phyloP scores from a whole-genome alignment of 2,113 vertebrate species.

The Penelope pileata region DNA sequence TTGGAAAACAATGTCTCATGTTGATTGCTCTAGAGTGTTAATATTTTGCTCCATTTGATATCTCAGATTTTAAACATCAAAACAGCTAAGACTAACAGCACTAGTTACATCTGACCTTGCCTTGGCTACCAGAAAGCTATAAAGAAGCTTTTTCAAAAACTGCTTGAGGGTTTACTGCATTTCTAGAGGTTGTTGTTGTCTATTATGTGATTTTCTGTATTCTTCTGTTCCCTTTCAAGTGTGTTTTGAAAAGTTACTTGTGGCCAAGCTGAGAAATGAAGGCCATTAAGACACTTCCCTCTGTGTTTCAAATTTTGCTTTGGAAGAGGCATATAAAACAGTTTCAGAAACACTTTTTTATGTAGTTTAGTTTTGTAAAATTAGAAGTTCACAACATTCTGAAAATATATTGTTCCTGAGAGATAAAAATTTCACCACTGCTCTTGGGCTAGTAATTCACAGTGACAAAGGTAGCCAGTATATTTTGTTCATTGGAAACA shows the following conservation, averaged over 20 bases:
- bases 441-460: constrained; percentile 55
- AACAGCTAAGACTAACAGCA: not conserved
- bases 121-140: not conserved
- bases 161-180: not conserved
- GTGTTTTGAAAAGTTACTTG: constrained; percentile 44
- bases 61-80: not conserved
- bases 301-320: constrained; percentile 36
- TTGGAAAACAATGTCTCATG: not conserved
- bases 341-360: constrained; percentile 43
- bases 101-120: not conserved
- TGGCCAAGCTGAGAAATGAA: constrained; percentile 26
- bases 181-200: not conserved
- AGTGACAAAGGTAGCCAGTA: constrained; percentile 55
- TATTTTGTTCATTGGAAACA: constrained; percentile 55
- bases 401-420: constrained; percentile 59
- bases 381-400: constrained; percentile 52
- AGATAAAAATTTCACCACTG: constrained; percentile 57
- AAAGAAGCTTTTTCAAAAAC: not conserved
- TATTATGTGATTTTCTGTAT: not conserved
- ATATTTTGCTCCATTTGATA: constrained; percentile 18
- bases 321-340: constrained; percentile 59
- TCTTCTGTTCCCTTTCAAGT: not conserved
- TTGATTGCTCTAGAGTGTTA: not conserved
- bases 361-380: constrained; percentile 37
- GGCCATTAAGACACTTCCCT: constrained; percentile 37